Percentiles rank a stretch among this genome's conserved stretches.
phyloP scores from a whole-genome alignment of 1,140 invertebrate species.

The Macrobrachium nipponense region DNA sequence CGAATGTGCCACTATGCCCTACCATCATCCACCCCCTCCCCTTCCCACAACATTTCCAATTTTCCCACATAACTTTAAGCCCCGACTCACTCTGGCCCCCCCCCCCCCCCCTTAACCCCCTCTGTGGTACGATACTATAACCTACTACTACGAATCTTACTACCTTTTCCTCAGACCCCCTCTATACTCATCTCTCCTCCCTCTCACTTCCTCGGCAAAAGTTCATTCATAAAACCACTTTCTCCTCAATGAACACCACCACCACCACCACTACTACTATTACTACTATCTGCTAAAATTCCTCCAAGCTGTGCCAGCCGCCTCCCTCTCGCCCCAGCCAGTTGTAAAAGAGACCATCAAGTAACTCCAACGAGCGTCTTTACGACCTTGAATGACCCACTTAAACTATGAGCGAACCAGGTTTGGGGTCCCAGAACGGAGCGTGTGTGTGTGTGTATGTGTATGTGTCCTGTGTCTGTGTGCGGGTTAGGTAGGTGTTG shows the following conservation, averaged over 20 bases:
- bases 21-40: neutral
- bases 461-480: neutral
- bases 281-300: constrained; percentile 41
- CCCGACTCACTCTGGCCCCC: too few species aligned
- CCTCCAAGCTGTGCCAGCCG: constrained; percentile 39
- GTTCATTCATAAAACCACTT: constrained; percentile 57
- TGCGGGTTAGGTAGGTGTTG: neutral
- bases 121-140: too few species aligned
- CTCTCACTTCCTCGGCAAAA: neutral
- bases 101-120: too few species aligned
- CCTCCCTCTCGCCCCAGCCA: constrained; percentile 10
- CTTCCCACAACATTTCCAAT: too few species aligned
- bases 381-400: constrained; percentile 57
- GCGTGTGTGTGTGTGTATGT: neutral
- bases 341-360: constrained; percentile 59
- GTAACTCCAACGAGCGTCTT: constrained; percentile 56
- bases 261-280: neutral
- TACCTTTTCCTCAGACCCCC: neutral
- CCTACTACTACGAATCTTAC: neutral
- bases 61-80: too few species aligned
- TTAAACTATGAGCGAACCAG: constrained; percentile 44
- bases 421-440: constrained; percentile 3
- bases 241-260: constrained; percentile 36
- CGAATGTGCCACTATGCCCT: neutral
- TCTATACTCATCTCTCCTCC: neutral